phyloP scores from a whole-genome alignment of 2,113 vertebrate species.

The Myotis lucifugus region DNA sequence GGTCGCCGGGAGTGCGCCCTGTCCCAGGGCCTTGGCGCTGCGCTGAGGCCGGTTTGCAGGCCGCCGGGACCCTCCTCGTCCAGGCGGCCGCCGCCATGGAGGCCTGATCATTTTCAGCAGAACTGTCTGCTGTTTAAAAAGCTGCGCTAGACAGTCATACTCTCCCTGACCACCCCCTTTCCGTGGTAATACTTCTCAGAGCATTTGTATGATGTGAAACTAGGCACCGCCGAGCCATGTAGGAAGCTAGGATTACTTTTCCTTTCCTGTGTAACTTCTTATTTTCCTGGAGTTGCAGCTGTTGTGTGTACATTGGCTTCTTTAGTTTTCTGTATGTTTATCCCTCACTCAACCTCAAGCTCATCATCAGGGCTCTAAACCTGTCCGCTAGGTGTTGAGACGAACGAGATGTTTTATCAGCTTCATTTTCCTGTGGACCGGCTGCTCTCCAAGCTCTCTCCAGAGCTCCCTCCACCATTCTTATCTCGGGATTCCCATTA shows the following conservation, averaged over 20 bases:
- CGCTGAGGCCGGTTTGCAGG: neutral
- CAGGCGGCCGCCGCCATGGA: neutral
- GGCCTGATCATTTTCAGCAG: neutral
- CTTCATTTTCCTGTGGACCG: neutral
- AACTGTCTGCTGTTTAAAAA: neutral
- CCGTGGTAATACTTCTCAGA: neutral
- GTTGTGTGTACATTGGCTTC: neutral
- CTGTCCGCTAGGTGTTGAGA: neutral
- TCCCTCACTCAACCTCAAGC: neutral
- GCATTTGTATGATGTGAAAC: neutral
- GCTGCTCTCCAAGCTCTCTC: neutral
- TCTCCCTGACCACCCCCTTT: neutral
- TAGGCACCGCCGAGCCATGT: neutral
- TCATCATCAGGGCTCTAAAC: neutral
- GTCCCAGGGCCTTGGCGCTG: neutral
- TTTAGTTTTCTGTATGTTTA: neutral
- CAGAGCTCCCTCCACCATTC: neutral
- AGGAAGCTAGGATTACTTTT: neutral
- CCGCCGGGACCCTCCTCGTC: neutral
- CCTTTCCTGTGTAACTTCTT: conserved; percentile 3
- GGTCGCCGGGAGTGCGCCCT: neutral
- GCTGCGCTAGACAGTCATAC: neutral
- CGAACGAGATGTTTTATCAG: neutral
- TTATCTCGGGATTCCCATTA: neutral
- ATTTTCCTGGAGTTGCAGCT: neutral